Base-by-base conservation (phyloP, 1,140 invertebrate genomes). In the Drosophila lini region DNA sequence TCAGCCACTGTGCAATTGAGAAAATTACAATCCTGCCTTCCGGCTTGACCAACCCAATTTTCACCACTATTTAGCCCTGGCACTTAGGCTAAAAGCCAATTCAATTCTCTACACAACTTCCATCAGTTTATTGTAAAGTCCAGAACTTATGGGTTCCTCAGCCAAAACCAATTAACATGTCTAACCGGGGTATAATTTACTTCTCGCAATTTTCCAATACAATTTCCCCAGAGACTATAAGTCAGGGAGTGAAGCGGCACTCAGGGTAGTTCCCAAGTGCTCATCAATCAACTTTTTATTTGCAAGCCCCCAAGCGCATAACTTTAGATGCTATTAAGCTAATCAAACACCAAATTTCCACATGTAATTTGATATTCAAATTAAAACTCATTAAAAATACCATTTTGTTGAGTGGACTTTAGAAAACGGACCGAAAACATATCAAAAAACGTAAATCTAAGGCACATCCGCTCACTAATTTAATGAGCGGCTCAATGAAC, bases 391-490 rank as follows among this genome's bases (percentile, higher is more conserved):
- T 78, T 58, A 78, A 34, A 56, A 63, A 61, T 41, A 52, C 67
- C 50, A 74, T 70, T 36, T 40, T 34, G 25, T 41, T 16, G 15
- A 22, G 32, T 52, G 38, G 44, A 52, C 42, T 52, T 78, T 36
- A 25, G 25, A 36, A 38, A 15, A 8, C 15, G 10, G 47, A n/a
- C 10, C 9, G 11, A 16, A 42, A 32, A 52, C 19, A 55, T 77
- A 64, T 63, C 32, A 47, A 68, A 62, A 63, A 65, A 77, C 57
- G 73, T 48, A 62, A 74, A 69, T 79, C 65, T 44, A 52, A 48
- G 52, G 65, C 59, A 77, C 76, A 82, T 88, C 75, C 67, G 80
- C 63, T 80, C 64, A 80, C 83, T 82, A 80, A 86, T 80, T 86
- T 88, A 77, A 86, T 88, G 56, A 78, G 59, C 45, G 22, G 45